These are phyloP conservation scores for Megaleporinus macrocephalus DNA, from an alignment of 2,113 vertebrate species.

Conservation along the genomic window DNA sequence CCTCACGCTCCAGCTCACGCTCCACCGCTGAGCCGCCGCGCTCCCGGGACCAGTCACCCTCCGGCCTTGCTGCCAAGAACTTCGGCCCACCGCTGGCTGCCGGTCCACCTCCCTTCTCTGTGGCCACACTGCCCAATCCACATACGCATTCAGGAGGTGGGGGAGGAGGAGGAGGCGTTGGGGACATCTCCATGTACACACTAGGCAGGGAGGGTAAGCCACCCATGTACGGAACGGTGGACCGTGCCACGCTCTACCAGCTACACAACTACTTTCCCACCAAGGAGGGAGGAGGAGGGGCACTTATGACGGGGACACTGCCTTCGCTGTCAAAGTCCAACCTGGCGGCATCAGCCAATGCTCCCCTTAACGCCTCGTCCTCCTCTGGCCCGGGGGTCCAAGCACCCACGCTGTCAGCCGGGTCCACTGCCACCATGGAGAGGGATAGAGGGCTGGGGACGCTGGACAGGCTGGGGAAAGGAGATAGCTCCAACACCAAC, in stretches of 20 bases:
- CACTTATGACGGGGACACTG: constrained; percentile 73
- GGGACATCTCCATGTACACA: constrained; percentile 95
- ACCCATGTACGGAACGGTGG: constrained; percentile 78
- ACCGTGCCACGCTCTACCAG: constrained; percentile 85
- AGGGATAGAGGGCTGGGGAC: constrained; percentile 72
- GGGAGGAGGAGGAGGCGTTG: constrained; percentile 60
- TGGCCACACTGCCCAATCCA: constrained; percentile 80
- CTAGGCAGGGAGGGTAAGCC: constrained; percentile 84
- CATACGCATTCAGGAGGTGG: constrained; percentile 67
- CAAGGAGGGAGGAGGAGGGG: constrained; percentile 69
- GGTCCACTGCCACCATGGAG: constrained; percentile 79
- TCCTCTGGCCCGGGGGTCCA: constrained; percentile 72
- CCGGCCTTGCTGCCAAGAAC: constrained; percentile 75
- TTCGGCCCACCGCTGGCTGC: constrained; percentile 75
- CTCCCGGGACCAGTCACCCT: constrained; percentile 76
- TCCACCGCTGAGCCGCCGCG: constrained; percentile 85
- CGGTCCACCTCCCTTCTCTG: constrained; percentile 73
- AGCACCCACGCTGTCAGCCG: constrained; percentile 58
- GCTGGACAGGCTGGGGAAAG: constrained; percentile 65
- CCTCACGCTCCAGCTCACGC: constrained; percentile 85
- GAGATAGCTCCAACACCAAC: constrained; percentile 86
- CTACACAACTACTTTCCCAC: constrained; percentile 92
- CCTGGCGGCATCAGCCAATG: constrained; percentile 66
- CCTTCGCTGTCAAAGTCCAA: constrained; percentile 81
- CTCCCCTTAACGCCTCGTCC: constrained; percentile 79